Conservation (phyloP, 2,888 invertebrate genomes). For the Eristalis pertinax region DNA sequence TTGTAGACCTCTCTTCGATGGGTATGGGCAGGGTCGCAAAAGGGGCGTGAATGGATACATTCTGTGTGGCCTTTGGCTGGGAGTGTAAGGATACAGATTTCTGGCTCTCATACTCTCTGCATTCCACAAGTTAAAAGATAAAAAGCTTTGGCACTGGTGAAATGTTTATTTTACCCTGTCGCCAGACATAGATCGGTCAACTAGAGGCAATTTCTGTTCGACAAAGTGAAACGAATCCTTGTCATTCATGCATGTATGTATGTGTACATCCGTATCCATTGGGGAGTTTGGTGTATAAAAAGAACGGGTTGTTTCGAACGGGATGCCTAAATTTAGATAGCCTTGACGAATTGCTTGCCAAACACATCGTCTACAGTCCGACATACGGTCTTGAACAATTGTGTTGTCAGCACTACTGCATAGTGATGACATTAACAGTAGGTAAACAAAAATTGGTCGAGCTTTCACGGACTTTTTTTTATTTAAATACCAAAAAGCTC, state of each 20-base stretch:
- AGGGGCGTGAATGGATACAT: conserved; percentile 32
- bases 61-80: conserved; percentile 46
- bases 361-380: conserved; percentile 29
- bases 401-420: conserved; percentile 41
- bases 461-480: conserved; percentile 46
- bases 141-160: neutral
- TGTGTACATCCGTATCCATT: neutral
- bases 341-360: conserved; percentile 56
- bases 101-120: neutral
- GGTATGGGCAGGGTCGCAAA: neutral
- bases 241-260: conserved; percentile 2
- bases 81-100: conserved; percentile 38
- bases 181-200: neutral
- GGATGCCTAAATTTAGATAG: conserved; percentile 60
- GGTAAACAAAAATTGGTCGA: conserved; percentile 53
- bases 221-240: neutral
- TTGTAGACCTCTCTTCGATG: neutral
- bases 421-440: conserved; percentile 54
- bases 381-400: conserved; percentile 42
- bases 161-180: neutral
- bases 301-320: neutral
- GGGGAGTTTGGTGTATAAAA: neutral
- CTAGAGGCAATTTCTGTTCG: neutral
- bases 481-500: conserved; percentile 54
- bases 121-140: conserved; percentile 48